phyloP scores from a whole-genome alignment of 2,888 invertebrate species.

The Eupithecia exiguata region DNA sequence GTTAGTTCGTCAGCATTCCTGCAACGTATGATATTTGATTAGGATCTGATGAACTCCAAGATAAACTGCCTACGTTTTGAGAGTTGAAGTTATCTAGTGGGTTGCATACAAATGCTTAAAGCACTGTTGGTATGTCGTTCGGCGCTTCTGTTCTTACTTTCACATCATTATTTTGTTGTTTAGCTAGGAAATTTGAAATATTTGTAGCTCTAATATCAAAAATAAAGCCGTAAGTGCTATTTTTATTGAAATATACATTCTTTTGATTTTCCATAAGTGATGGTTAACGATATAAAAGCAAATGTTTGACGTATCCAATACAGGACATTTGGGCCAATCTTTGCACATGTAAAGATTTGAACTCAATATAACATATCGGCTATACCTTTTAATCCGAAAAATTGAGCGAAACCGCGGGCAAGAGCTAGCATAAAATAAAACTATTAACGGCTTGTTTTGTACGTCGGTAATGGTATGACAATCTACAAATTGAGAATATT shows the following conservation, averaged over 20 bases:
- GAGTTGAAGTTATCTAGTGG: slow-evolving; percentile 5
- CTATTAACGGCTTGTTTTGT: background rate
- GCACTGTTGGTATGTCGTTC: background rate
- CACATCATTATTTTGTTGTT: background rate
- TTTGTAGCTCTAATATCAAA: background rate
- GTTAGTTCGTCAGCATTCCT: slow-evolving; percentile 11
- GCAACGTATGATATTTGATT: slow-evolving; percentile 26
- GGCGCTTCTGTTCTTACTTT: background rate
- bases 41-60: slow-evolving; percentile 20
- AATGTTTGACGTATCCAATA: background rate
- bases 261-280: background rate
- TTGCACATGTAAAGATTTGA: too few species aligned
- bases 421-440: background rate
- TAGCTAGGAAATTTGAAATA: background rate
- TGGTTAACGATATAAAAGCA: background rate
- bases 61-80: slow-evolving; percentile 20
- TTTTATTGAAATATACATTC: background rate
- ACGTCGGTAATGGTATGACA: background rate
- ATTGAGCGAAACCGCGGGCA: too few species aligned
- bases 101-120: slow-evolving; percentile 8
- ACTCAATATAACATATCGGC: too few species aligned
- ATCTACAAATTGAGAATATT: background rate
- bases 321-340: background rate
- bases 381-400: too few species aligned
- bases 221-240: background rate